Base-by-base conservation (phyloP, 1,140 invertebrate genomes). In the Zaprionus ghesquierei region DNA sequence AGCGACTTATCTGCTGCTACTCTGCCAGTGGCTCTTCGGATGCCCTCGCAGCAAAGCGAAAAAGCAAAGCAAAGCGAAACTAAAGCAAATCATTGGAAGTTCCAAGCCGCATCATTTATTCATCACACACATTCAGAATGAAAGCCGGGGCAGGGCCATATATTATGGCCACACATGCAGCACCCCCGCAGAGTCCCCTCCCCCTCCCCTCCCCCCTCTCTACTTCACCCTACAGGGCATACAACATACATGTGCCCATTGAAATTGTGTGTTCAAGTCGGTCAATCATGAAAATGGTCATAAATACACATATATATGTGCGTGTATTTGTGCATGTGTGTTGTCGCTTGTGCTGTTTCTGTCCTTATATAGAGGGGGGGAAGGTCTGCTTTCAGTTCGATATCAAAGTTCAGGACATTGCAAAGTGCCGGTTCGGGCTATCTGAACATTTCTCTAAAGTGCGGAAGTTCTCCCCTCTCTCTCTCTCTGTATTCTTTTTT, bases 281-380 rank as follows among this genome's bases (percentile, higher is more conserved):
- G 82, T 87, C 82, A 86, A 73, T 89, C 84, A 82, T 86, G 82
- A 73, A 87, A 86, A 86, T 86, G 79, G 59, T 71, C 81, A 86
- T 87, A 87, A 87, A 87, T 85, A 62, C 31, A 62, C 49, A 74
- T 69, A 79, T 41, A 59, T 60, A 46, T 61, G 33, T 44, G 12
- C 38, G 31, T 74, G 33, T 58, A 18, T 20, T 49, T 64, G 46
- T 69, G 38, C 27, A 41, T 70, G 62, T 66, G 9, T 51, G 61
- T 62, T 33, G 22, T 22, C 22, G 18, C 20, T 33, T 12, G 20
- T 56, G 44, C 13, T 46, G 20, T 58, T 31, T 49, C 15, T 15
- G 33, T 8, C 23, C 44, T 51, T 61, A 44, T 61, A 44, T 55
- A 6, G 35, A 41, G 35, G 35, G 35, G 0, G n/a, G 0, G 6